phyloP scores from a whole-genome alignment of 2,113 vertebrate genomes.

The Hypanus sabinus region DNA sequence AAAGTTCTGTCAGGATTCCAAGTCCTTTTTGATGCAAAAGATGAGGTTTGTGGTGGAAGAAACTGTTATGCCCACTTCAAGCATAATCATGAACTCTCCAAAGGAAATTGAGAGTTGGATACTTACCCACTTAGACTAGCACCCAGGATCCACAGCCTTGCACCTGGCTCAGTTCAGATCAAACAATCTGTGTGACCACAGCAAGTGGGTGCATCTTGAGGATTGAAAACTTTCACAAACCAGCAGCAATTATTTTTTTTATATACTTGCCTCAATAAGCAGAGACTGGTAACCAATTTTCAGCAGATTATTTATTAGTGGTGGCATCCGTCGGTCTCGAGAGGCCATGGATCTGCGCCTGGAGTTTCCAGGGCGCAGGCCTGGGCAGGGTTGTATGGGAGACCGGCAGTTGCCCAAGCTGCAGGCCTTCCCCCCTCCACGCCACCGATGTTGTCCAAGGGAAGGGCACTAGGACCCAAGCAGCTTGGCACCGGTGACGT shows the following conservation, averaged over 20 bases:
- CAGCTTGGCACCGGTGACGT: no score
- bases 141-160: neutral
- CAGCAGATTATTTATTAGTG: no score
- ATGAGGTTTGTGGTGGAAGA: neutral
- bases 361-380: no score
- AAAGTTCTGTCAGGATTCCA: neutral
- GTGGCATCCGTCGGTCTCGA: no score
- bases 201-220: no score
- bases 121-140: neutral
- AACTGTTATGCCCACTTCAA: neutral
- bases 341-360: no score
- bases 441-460: no score
- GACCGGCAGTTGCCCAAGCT: no score
- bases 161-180: neutral
- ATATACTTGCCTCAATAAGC: neutral
- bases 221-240: neutral
- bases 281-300: neutral
- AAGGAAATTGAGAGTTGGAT: neutral
- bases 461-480: no score
- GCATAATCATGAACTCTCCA: neutral
- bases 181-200: neutral
- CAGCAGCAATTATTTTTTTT: neutral
- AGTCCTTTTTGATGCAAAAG: neutral
- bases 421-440: no score
- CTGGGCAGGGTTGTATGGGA: no score